Evolutionary conservation across 2,888 invertebrate genomes (phyloP).

Genomic region (Tortricodes alternella): DNA sequence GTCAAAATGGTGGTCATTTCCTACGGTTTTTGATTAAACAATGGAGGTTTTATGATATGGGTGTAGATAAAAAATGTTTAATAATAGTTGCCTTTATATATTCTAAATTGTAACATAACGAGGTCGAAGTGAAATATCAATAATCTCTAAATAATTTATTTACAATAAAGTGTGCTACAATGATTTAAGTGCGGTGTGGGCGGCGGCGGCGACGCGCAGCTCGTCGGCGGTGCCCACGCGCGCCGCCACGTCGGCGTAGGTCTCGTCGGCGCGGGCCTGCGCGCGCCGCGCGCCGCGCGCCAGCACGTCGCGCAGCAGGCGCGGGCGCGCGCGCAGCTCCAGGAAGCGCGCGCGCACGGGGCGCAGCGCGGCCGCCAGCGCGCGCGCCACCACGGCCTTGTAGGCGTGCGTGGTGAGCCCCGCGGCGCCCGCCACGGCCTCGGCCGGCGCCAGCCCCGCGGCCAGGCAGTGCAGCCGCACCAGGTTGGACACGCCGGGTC

Average conservation of each 20-base stretch:
- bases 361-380: conserved; percentile 43
- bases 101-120: too few relatives aligned
- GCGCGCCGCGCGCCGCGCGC: conserved; percentile 86
- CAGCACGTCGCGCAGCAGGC: conserved; percentile 80
- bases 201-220: conserved; percentile 7
- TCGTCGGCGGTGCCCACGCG: conserved; percentile 82
- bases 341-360: conserved; percentile 45
- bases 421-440: conserved; percentile 86
- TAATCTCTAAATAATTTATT: conserved; percentile 14
- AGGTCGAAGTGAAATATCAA: too few relatives aligned
- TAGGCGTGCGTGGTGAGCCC: conserved; percentile 88
- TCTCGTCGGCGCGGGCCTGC: conserved; percentile 81
- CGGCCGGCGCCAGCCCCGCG: conserved; percentile 84
- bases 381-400: conserved; percentile 57
- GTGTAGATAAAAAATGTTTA: too few relatives aligned
- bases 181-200: background rate
- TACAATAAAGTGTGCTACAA: background rate
- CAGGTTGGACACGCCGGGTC: conserved; percentile 96
- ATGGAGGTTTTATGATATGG: too few relatives aligned
- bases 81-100: too few relatives aligned
- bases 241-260: conserved; percentile 84
- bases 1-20: too few relatives aligned
- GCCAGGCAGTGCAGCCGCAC: conserved; percentile 91
- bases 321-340: conserved; percentile 81
- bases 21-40: too few relatives aligned